Evolutionary conservation across 2,797 vertebrate species (phyloP).

Genomic region (Ptychadena robeensis): DNA sequence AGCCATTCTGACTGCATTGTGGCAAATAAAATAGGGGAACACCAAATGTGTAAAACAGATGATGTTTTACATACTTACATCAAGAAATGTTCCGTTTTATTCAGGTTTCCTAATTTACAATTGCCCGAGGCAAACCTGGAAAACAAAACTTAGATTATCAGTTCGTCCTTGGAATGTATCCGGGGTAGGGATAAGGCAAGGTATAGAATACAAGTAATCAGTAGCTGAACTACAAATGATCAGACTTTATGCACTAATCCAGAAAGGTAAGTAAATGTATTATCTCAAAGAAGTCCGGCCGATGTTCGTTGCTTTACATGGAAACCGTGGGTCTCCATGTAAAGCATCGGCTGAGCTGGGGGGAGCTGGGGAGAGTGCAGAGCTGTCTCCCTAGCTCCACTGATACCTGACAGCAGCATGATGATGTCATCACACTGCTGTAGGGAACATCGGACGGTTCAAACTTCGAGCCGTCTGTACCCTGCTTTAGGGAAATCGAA

Average conservation of each 20-base stretch:
- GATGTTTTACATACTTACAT: neutral
- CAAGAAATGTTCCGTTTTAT: neutral
- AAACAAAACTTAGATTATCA: slow-evolving; percentile 4
- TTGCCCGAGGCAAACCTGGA: slow-evolving; percentile 21
- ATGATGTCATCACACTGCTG: too few species aligned
- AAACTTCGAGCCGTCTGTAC: too few species aligned
- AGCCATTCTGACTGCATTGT: slow-evolving; percentile 53
- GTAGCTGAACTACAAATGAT: neutral
- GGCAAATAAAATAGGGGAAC: slow-evolving; percentile 9
- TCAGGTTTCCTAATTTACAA: neutral
- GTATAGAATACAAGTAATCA: neutral
- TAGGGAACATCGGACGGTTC: too few species aligned
- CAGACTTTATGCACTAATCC: neutral
- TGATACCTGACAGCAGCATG: too few species aligned
- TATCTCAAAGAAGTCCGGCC: too few species aligned
- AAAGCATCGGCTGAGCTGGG: too few species aligned
- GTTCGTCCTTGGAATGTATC: slow-evolving; percentile 29
- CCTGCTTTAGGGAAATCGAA: neutral
- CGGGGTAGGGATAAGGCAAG: neutral
- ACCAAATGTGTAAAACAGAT: neutral
- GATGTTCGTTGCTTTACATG: too few species aligned
- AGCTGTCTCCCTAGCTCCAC: too few species aligned
- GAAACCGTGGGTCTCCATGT: too few species aligned
- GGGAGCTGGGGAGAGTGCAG: too few species aligned
- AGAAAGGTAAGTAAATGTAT: neutral